Base-by-base conservation (phyloP, 2,797 vertebrate genomes). In the Crypturellus tataupa region DNA sequence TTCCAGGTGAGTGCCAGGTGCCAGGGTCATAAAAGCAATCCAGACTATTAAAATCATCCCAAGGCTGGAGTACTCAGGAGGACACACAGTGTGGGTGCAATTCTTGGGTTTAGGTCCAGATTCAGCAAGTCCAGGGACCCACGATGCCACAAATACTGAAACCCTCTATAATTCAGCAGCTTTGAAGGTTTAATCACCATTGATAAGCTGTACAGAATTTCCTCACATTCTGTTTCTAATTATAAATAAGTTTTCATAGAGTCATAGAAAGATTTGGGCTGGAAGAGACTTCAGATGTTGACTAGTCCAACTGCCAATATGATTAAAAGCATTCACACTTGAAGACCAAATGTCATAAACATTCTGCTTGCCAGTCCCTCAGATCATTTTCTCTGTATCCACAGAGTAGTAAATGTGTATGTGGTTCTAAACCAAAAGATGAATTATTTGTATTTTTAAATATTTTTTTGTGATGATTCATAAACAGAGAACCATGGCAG, bases 81-180 rank as follows among this genome's bases (percentile, higher is more conserved):
- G 42, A 5, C 16, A 68, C n/a, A 60, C 0, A 0, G 80, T 19
- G 42, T 44, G 42, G 37, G 17, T 65, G 49, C 0, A 3, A 5
- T 47, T 24, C 62, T 68, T 88, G 44, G 15, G 4, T 86, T 82
- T 55, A 40, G 31, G 55, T 46, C 40, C 59, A 53, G 47, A 75
- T 37, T 65, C 70, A 88, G 31, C 39, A 90, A 40, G 39, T n/a
- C 35, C 72, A 37, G 35, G 23, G 44, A 75, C 37, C 44, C 25
- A 25, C 0, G 2, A 44, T 14, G 68, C 7, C 4, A 6, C 31
- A 76, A 20, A 82, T 76, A 18, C 68, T 29, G 42, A 85, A 10
- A 23, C 72, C 63, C 80, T 70, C 42, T 51, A 12, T 12, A 55
- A 87, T 51, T 89, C 23, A 65, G 37, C 6, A 59, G 17, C 46